phyloP scores from a whole-genome alignment of 53 echinoderm and acorn worm genomes.

The Actinopyga echinites region DNA sequence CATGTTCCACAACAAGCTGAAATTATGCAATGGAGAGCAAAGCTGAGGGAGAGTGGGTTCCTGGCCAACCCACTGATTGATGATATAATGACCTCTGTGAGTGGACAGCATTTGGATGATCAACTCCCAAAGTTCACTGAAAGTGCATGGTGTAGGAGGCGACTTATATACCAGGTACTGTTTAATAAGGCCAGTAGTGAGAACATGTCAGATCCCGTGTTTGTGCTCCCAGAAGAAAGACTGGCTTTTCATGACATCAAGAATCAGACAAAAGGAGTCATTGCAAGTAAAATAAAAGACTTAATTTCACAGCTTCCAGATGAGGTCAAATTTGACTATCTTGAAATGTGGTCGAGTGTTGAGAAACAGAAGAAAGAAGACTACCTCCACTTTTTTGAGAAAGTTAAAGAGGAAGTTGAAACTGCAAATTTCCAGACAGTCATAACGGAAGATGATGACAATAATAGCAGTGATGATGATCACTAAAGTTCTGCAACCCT shows the following conservation, averaged over 20 bases:
- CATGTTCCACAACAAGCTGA: not conserved
- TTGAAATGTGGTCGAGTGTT: not conserved
- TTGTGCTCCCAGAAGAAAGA: not conserved
- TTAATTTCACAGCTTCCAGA: not conserved
- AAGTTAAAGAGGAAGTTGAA: not conserved
- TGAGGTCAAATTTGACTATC: not conserved
- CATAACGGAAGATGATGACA: too few species aligned
- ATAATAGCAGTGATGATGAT: too few species aligned
- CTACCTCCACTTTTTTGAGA: not conserved
- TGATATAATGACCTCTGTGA: not conserved
- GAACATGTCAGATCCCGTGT: not conserved
- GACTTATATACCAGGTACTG: not conserved
- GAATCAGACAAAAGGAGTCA: constrained; percentile 11
- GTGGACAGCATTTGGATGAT: constrained; percentile 5
- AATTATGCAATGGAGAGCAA: constrained; percentile 4
- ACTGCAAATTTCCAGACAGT: too few species aligned
- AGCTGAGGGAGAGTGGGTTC: constrained; percentile 4
- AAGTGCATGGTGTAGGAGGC: not conserved
- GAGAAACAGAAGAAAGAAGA: not conserved
- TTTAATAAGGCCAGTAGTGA: not conserved
- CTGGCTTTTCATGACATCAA: not conserved
- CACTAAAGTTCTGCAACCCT: too few species aligned
- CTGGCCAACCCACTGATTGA: not conserved
- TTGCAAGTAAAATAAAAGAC: not conserved
- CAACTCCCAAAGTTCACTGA: constrained; percentile 1